Evolutionary conservation across 2,888 invertebrate species (phyloP), one percentile per base, ranked within the genome.

Genomic region (Notocelia uddmanniana): DNA sequence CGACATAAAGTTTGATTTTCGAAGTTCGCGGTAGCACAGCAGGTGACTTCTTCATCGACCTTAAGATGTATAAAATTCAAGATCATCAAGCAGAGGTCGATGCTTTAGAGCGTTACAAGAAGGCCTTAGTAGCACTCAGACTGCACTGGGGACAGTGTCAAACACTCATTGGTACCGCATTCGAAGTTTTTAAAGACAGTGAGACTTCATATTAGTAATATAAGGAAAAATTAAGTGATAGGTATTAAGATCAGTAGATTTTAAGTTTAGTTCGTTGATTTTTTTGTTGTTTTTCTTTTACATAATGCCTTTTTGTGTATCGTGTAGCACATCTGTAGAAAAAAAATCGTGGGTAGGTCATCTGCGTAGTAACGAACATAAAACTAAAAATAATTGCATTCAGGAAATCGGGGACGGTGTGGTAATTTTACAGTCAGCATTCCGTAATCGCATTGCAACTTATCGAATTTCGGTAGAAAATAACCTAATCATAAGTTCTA

Each of bases 261-360:
- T 8, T 31, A n/a, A 1, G 57, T 1, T 34, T 34, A 13, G 23
- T 34, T 5, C 3, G 18, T 18, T n/a, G 31, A 5, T 57, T 31
- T 10, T 18, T n/a, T 31, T 34, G 1, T 18, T 54, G 23, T 57
- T 34, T 34, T 34, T n/a, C 3, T 59, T 21, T 15, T n/a, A n/a
- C 15, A 64, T 34, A 41, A 64, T 64, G 64, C 64, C 64, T 21
- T 64, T 54, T 64, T 54, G 64, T 54, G 21, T 64, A 21, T 52
- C 64, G 31, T 63, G 63, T 63, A 50, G 63, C 63, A 52, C 52
- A 52, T 37, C 64, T 64, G 64, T 64, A 54, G 52, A 64, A 10
- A 64, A 64, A 64, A 64, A 52, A 21, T 21, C 31, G n/a, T 64
- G 64, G 52, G 52, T 64, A 52, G 64, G 64, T n/a, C 64, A 64